These are phyloP conservation scores for Serrognathus titanus DNA, from an alignment of 2,888 invertebrate species.

Conservation along the genomic window DNA sequence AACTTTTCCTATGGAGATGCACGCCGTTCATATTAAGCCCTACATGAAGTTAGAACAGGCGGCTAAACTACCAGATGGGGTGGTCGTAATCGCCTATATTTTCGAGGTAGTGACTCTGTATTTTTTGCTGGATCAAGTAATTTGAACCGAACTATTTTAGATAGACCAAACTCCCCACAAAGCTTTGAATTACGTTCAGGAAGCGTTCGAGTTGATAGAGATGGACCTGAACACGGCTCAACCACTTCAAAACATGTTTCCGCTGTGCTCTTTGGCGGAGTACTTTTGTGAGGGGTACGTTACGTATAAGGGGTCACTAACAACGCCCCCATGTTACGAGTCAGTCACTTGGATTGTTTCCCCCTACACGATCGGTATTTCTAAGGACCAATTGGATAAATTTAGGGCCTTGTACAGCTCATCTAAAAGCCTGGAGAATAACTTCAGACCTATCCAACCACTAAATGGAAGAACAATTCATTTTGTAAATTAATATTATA, in stretches of 20 bases:
- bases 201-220: constrained; percentile 12
- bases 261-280: constrained; percentile 17
- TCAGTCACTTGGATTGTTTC: constrained; percentile 73
- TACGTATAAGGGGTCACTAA: constrained; percentile 71
- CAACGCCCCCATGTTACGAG: constrained; percentile 73
- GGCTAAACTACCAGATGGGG: constrained; percentile 13
- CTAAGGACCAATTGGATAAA: constrained; percentile 54
- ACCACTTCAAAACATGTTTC: constrained; percentile 17
- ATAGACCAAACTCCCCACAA: constrained; percentile 13
- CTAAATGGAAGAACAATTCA: constrained; percentile 24
- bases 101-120: constrained; percentile 19
- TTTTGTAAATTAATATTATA: constrained; percentile 9
- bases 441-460: constrained; percentile 26
- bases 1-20: constrained; percentile 62
- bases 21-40: constrained; percentile 55
- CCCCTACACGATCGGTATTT: constrained; percentile 65
- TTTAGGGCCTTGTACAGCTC: constrained; percentile 22
- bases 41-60: constrained; percentile 21
- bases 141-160: constrained; percentile 1
- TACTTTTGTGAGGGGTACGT: constrained; percentile 24
- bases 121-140: too few relatives aligned
- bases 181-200: constrained; percentile 14
- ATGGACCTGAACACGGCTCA: constrained; percentile 14
- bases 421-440: constrained; percentile 22
- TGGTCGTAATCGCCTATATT: constrained; percentile 25